These are phyloP conservation scores for Pygoscelis antarcticus DNA, from an alignment of 2,113 vertebrate genomes.

Conservation along the genomic window DNA sequence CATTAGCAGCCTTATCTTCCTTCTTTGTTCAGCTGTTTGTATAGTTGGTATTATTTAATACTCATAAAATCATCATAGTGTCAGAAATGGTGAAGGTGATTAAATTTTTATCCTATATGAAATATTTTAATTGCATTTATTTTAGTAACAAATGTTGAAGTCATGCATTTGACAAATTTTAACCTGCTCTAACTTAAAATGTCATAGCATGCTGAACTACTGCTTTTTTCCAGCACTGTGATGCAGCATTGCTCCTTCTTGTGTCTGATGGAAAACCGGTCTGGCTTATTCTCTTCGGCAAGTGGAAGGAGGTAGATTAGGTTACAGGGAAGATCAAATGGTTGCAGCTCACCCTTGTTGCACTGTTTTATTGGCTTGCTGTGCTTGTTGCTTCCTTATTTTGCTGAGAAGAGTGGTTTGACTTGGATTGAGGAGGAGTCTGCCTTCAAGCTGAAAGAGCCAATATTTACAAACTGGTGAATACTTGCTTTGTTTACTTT, in stretches of 20 bases:
- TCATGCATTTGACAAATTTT: neutral
- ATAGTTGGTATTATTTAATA: neutral
- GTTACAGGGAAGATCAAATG: neutral
- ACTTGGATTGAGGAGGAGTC: neutral
- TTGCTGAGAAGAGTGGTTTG: neutral
- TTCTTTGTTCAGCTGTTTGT: constrained; percentile 2
- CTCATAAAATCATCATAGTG: neutral
- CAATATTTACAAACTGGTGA: neutral
- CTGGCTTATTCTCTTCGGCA: neutral
- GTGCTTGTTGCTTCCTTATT: neutral
- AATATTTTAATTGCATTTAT: neutral
- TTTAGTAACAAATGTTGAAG: neutral
- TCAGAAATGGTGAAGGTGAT: neutral
- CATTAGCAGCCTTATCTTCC: neutral
- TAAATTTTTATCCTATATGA: neutral
- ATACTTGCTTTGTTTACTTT: neutral
- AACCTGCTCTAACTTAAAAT: neutral
- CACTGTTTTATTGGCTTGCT: neutral
- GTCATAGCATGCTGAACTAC: neutral
- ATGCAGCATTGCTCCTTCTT: neutral
- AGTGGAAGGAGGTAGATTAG: neutral
- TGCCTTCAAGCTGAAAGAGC: neutral
- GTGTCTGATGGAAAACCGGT: neutral
- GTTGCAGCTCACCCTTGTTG: neutral
- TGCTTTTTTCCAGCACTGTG: neutral